Base-by-base conservation (phyloP, 2,797 vertebrate species). In the Typhlichthys eigenmanni region DNA sequence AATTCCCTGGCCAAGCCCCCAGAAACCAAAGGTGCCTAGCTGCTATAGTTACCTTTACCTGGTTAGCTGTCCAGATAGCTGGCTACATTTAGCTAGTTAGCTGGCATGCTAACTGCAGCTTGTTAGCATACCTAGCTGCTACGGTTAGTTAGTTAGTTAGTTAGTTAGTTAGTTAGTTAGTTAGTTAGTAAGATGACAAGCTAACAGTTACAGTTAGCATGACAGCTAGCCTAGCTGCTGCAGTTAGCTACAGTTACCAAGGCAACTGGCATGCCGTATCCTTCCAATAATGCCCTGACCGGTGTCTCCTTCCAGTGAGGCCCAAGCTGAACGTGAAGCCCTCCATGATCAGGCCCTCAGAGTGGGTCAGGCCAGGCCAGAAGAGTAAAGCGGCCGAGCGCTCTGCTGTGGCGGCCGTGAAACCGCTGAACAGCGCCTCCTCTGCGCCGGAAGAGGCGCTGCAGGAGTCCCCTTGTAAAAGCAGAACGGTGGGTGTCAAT, bases 321-420 rank as follows among this genome's bases (percentile, higher is more conserved):
- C 91, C 95, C 58, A 97, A 94, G 72, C 80, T 94, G 75, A 96
- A 92, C 17, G 94, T 96, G 79, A 97, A 95, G 80, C 94, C 94
- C 0, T 93, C 85, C 1, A 91, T 96, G 11, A 75, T 93, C 79
- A 96, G 94, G 82, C 86, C 85, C 5, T 71, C 86, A 0, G 86
- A 85, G 38, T 90, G 91, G 32, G 64, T 91, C 13, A 95, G 91
- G 61, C 72, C 92, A n/a, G 79, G 82, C 1, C 87, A 90, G 66
- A 98, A 96, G 75, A 90, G 93, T 14, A 96, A 92, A 69, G 83
- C 84, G 0, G 55, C 75, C 0, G 90, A 77, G n/a, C 80, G 89
- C 0, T 94, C 95, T 10, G 94, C 93, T 0, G 87, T 97, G 1
- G 95, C 94, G 5, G 95, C 94, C 1, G 95, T 98, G 47, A 98